Base-by-base conservation (phyloP, 1,140 invertebrate genomes). In the Scaptodrosophila lebanonensis region DNA sequence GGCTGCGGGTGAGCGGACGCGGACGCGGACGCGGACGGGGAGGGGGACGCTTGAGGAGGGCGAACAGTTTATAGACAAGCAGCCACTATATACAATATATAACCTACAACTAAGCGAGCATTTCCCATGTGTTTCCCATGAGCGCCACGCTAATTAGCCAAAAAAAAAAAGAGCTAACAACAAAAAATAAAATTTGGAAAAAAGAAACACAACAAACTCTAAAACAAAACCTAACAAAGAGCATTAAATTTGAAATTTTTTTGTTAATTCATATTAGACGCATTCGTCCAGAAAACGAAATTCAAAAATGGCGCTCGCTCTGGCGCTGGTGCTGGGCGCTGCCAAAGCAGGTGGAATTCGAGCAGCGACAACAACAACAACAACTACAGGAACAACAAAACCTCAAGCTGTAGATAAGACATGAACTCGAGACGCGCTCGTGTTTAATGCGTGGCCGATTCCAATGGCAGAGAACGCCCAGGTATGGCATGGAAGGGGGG, bases 281-380 rank as follows among this genome's bases (percentile, higher is more conserved):
- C 73, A 77, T 77, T 77, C 73, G 73, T 79, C 73, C 73, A 77
- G 73, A 77, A 77, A 77, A 73, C 75, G 51, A 77, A 77, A 77
- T 79, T 77, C 73, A 45, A 77, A 76, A 77, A 77, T 77, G 73
- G 75, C 68, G 54, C 50, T 35, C 7, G 17, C 29, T 57, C 25
- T 29, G 56, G 36, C 9, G 54, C 25, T n/a, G n/a, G n/a, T n/a
- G n/a, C n/a, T n/a, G n/a, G n/a, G n/a, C 22, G 50, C 51, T 3
- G 20, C 25, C 44, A 43, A 52, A 62, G 49, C 63, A 62, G 63
- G 63, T 66, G 63, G 58, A 64, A 59, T 47, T 47, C 13, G 43
- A 42, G 49, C 59, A 48, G 32, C 45, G 17, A 49, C 45, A 36
- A 30, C 25, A 45, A 29, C 45, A 48, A 17, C 29, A 12, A 12